Conservation (phyloP, 1,140 invertebrate species). For the Homalodisca vitripennis region DNA sequence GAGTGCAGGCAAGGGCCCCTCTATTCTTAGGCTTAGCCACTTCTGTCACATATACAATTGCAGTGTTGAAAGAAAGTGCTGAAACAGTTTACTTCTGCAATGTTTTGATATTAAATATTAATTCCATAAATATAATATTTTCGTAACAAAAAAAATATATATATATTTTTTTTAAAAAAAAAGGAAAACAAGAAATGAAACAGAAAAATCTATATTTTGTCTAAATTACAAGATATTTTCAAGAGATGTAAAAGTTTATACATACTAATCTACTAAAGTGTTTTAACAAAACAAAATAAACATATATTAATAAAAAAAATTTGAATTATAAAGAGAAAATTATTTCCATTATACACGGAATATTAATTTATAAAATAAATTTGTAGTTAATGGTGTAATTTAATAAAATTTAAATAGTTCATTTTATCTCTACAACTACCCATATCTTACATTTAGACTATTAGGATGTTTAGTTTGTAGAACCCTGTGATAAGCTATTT, state of each 20-base stretch:
- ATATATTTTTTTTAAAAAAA: background rate
- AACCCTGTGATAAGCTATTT: too few relatives aligned
- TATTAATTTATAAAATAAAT: too few relatives aligned
- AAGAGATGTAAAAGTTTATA: background rate
- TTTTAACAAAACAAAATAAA: too few relatives aligned
- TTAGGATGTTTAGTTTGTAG: too few relatives aligned
- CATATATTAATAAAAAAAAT: too few relatives aligned
- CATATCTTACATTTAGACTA: too few relatives aligned
- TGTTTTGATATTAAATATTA: background rate
- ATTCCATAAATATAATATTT: background rate
- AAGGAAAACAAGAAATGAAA: background rate
- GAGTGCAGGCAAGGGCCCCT: conserved; percentile 56
- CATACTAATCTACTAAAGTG: too few relatives aligned
- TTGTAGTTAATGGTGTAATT: too few relatives aligned
- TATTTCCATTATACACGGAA: too few relatives aligned
- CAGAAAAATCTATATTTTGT: background rate
- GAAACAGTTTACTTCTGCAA: background rate
- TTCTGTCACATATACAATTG: conserved; percentile 62
- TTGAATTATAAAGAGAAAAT: too few relatives aligned
- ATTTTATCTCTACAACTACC: too few relatives aligned
- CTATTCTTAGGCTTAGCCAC: conserved; percentile 57
- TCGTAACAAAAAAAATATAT: background rate
- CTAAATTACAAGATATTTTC: background rate
- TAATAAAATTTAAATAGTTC: too few relatives aligned
- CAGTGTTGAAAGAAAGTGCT: conserved; percentile 51